phyloP scores from a whole-genome alignment of 1,140 invertebrate species.

The Zaprionus ghesquierei region DNA sequence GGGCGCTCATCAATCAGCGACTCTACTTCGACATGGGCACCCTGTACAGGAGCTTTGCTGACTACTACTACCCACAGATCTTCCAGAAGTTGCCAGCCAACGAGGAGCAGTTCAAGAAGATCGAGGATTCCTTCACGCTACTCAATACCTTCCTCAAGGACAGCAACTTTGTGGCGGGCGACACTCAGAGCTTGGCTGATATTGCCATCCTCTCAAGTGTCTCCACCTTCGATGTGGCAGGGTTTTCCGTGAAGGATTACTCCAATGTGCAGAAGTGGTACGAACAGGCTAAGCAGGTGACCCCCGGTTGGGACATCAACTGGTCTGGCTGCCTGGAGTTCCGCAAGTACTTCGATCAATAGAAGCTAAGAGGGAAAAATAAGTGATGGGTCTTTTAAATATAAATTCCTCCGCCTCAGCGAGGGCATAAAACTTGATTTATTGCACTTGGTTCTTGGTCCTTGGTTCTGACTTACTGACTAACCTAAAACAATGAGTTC shows the following conservation, averaged over 20 bases:
- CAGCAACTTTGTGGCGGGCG: conserved; percentile 86
- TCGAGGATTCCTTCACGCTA: conserved; percentile 85
- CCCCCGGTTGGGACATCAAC: conserved; percentile 84
- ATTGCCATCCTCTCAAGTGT: conserved; percentile 86
- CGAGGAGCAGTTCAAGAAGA: conserved; percentile 85
- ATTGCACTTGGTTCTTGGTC: conserved; percentile 66
- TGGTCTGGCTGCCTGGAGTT: conserved; percentile 49
- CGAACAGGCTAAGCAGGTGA: conserved; percentile 86
- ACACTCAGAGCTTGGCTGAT: conserved; percentile 89
- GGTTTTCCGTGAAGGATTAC: conserved; percentile 87
- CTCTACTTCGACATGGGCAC: conserved; percentile 89
- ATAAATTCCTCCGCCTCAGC: background rate
- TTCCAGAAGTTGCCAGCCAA: conserved; percentile 85
- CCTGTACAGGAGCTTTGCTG: conserved; percentile 85
- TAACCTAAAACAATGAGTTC: conserved; percentile 69
- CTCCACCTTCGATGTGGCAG: conserved; percentile 87
- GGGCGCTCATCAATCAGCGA: conserved; percentile 88
- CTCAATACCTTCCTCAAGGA: conserved; percentile 87
- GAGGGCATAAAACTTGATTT: conserved; percentile 36
- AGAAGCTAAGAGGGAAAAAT: background rate
- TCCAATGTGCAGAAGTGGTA: conserved; percentile 88
- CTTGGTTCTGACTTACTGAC: conserved; percentile 41
- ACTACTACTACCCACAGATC: conserved; percentile 87
- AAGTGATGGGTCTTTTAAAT: background rate
- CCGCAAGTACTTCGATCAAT: conserved; percentile 57